Conservation (phyloP, 2,888 invertebrate genomes). For the Amphipoea lucens region DNA sequence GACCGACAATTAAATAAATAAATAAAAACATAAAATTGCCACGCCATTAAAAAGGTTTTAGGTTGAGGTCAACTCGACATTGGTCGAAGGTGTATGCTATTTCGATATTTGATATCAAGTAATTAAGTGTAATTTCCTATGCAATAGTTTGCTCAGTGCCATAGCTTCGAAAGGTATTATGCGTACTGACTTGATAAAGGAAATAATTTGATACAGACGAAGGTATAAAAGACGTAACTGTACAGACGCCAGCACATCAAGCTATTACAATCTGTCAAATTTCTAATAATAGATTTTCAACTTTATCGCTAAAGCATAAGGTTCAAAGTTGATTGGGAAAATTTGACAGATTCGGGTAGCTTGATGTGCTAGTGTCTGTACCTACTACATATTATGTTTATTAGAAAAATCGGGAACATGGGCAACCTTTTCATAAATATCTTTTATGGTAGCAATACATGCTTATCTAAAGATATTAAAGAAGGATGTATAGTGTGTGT, state of each 20-base stretch:
- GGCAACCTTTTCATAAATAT: conserved; percentile 40
- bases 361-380: too few species aligned
- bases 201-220: not conserved
- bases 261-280: too few species aligned
- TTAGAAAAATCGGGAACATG: not conserved
- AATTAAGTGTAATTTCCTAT: not conserved
- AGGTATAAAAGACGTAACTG: not conserved
- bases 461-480: conserved; percentile 45
- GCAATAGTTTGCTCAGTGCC: not conserved
- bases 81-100: not conserved
- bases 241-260: too few species aligned
- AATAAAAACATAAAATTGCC: not conserved
- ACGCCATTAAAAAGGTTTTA: not conserved
- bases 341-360: too few species aligned
- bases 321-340: too few species aligned
- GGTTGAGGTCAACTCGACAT: not conserved
- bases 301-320: too few species aligned
- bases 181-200: not conserved
- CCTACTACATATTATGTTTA: conserved; percentile 1
- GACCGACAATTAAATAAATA: not conserved
- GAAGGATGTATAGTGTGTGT: conserved; percentile 5
- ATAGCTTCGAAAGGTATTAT: not conserved
- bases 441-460: conserved; percentile 51
- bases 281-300: too few species aligned
- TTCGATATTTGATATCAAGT: not conserved